Conservation (phyloP, 2,797 vertebrate genomes). For the Chloroceryle inda region DNA sequence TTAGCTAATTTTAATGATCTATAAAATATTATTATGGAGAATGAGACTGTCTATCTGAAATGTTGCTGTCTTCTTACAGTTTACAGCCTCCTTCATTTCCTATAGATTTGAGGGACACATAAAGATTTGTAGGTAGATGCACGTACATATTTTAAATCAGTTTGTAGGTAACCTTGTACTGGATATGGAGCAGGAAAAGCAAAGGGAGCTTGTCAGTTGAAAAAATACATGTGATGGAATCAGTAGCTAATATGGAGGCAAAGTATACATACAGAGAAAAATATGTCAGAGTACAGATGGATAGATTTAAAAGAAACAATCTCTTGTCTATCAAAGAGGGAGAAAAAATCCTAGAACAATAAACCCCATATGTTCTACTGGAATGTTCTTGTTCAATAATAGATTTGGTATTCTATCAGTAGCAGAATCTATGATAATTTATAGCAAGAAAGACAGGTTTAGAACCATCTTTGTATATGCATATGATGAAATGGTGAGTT, state of each 20-base stretch:
- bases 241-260: background rate
- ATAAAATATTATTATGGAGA: background rate
- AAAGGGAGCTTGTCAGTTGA: background rate
- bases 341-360: background rate
- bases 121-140: background rate
- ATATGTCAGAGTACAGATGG: background rate
- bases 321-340: background rate
- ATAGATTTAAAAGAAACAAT: background rate
- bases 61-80: background rate
- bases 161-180: background rate
- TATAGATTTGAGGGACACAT: background rate
- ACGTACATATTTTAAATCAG: background rate
- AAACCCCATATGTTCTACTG: background rate
- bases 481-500: background rate
- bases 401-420: background rate
- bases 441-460: background rate
- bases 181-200: background rate
- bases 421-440: background rate
- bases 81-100: background rate
- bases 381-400: background rate
- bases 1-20: background rate
- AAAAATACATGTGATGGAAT: background rate
- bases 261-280: background rate
- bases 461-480: background rate
- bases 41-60: background rate